Evolutionary conservation across 2,888 invertebrate genomes (phyloP).

Genomic region (Chironomus tentans): DNA sequence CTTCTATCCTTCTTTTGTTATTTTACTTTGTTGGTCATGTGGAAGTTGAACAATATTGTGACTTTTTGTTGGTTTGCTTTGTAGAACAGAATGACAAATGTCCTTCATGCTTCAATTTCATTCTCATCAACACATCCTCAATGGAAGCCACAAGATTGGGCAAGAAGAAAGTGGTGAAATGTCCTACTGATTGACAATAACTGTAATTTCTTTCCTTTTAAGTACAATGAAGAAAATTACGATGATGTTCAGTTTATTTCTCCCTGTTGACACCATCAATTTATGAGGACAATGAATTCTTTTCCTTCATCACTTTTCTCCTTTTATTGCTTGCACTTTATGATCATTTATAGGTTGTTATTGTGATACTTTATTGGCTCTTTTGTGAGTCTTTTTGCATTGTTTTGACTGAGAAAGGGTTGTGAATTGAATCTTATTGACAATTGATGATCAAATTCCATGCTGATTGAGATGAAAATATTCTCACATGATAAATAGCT

Average conservation of each 20-base stretch:
- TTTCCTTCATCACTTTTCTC: not conserved
- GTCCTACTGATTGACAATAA: not conserved
- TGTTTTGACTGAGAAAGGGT: not conserved
- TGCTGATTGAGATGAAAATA: not conserved
- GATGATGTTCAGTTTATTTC: constrained; percentile 18
- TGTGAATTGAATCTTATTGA: not conserved
- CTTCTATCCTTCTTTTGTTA: not conserved
- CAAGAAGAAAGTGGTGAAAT: constrained; percentile 9
- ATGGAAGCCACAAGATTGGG: not conserved
- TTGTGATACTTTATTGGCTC: constrained; percentile 9
- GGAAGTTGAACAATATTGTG: not conserved
- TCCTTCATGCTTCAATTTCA: not conserved
- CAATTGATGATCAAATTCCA: not conserved
- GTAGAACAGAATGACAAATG: not conserved
- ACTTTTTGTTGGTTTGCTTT: not conserved
- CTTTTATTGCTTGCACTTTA: not conserved
- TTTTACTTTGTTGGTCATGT: not conserved
- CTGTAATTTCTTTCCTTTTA: not conserved
- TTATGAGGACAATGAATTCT: constrained; percentile 18
- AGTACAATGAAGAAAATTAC: not conserved
- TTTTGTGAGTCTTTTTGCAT: not conserved
- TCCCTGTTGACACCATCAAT: constrained; percentile 22
- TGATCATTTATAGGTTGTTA: constrained; percentile 10
- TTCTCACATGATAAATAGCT: not conserved
- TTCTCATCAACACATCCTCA: not conserved